phyloP scores from a whole-genome alignment of 1,140 invertebrate genomes.

The Caenorhabditis latens region DNA sequence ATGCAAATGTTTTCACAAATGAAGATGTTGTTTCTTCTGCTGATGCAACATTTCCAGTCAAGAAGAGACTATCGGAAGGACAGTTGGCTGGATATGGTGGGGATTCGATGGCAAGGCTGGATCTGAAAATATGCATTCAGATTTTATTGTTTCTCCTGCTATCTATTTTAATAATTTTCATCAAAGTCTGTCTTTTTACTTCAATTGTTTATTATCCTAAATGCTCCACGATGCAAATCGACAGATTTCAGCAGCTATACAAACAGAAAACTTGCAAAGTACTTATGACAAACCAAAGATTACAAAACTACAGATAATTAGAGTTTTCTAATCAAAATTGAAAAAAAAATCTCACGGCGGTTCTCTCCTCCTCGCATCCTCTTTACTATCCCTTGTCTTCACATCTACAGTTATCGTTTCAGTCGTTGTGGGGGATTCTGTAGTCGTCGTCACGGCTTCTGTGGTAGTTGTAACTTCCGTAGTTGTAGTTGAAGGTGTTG shows the following conservation, averaged over 20 bases:
- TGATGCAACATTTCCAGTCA: conserved; percentile 18
- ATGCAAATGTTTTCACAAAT: conserved; percentile 15
- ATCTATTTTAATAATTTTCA: not conserved
- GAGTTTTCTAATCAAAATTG: not conserved
- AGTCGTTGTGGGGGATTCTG: not conserved
- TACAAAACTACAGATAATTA: not conserved
- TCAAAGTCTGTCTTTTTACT: too few species aligned
- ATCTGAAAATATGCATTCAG: not conserved
- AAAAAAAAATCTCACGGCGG: not conserved
- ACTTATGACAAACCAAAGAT: too few species aligned
- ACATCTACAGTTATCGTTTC: not conserved
- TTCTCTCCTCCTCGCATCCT: not conserved
- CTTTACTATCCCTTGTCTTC: conserved; percentile 42
- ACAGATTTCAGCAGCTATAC: too few species aligned
- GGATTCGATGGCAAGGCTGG: not conserved
- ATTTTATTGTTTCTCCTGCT: not conserved
- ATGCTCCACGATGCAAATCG: too few species aligned
- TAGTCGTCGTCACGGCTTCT: not conserved
- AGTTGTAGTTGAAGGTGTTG: not conserved
- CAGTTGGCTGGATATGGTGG: conserved; percentile 4
- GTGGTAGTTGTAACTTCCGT: not conserved
- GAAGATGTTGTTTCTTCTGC: conserved; percentile 15
- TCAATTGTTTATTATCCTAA: too few species aligned
- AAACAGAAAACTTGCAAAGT: too few species aligned
- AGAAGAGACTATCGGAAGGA: not conserved